Percentiles rank a stretch among this genome's conserved stretches.
phyloP scores from a whole-genome alignment of 2,888 invertebrate species.

The Latrodectus elegans region DNA sequence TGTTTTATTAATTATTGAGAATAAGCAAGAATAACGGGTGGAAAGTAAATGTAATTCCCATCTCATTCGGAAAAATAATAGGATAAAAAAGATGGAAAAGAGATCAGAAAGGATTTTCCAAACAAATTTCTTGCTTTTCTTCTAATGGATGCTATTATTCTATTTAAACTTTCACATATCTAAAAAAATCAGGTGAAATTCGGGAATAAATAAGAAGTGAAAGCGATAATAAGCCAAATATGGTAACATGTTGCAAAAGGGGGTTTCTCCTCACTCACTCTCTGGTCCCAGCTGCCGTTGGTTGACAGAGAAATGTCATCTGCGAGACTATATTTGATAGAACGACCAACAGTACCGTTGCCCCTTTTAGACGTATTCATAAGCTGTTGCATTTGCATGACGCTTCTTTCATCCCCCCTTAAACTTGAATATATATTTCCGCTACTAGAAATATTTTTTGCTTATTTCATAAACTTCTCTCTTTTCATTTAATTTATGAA shows the following conservation, averaged over 20 bases:
- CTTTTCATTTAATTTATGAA: too few relatives aligned
- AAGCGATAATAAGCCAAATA: slow-evolving; percentile 59
- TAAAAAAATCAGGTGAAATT: too few relatives aligned
- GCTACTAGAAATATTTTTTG: slow-evolving; percentile 50
- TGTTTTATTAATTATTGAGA: too few relatives aligned
- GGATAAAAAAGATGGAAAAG: too few relatives aligned
- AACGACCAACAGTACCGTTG: slow-evolving; percentile 58
- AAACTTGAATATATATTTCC: slow-evolving; percentile 54
- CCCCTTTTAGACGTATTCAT: slow-evolving; percentile 6
- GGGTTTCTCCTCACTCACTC: slow-evolving; percentile 10
- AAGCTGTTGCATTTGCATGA: slow-evolving; percentile 60
- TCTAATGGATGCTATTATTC: too few relatives aligned
- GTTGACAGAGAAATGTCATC: slow-evolving; percentile 64
- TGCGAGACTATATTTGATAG: slow-evolving; percentile 59
- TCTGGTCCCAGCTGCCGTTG: slow-evolving; percentile 64
- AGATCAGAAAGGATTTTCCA: too few relatives aligned
- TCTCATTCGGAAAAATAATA: too few relatives aligned
- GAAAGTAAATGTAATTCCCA: too few relatives aligned
- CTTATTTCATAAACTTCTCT: not conserved
- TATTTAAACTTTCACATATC: not conserved
- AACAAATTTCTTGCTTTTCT: too few relatives aligned
- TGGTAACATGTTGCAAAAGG: slow-evolving; percentile 21
- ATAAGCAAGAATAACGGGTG: too few relatives aligned
- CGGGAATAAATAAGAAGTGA: slow-evolving; percentile 2
- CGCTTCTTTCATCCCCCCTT: slow-evolving; percentile 7